phyloP scores from a whole-genome alignment of 35 echinoderm and acorn worm species.

The Anneissia japonica region DNA sequence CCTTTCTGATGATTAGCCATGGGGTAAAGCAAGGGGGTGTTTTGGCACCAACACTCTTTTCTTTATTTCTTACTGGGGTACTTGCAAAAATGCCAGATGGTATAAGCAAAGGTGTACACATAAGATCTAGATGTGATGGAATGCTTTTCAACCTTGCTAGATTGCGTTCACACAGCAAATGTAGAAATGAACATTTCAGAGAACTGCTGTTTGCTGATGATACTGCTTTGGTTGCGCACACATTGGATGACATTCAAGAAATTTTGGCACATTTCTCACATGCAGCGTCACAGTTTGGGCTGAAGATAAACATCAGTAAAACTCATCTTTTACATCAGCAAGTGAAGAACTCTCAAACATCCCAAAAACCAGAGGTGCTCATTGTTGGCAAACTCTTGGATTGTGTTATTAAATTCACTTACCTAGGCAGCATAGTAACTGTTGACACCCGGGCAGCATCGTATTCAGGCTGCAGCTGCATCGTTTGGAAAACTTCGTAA shows the following conservation, averaged over 20 bases:
- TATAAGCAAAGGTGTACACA: too few relatives aligned
- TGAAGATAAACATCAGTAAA: constrained; percentile 5
- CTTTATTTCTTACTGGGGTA: too few relatives aligned
- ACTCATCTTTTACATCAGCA: not conserved
- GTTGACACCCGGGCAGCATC: not conserved
- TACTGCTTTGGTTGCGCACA: not conserved
- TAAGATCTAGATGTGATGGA: constrained; percentile 3
- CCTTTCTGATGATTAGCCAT: too few relatives aligned
- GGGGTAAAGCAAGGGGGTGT: constrained; percentile 7
- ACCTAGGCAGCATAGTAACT: not conserved
- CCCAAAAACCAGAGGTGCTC: not conserved
- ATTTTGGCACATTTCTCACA: not conserved
- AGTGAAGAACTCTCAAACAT: not conserved
- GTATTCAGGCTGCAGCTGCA: not conserved
- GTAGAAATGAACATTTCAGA: not conserved
- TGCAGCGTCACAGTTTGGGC: constrained; percentile 5
- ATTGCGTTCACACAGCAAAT: not conserved
- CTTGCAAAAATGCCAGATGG: too few relatives aligned
- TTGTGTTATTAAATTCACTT: constrained; percentile 2
- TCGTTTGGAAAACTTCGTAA: not conserved
- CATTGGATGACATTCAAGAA: constrained; percentile 7
- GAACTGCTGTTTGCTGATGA: constrained; percentile 26
- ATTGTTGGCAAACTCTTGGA: not conserved
- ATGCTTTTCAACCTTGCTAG: constrained; percentile 3
- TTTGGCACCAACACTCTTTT: constrained; percentile 8